Percentiles rank a stretch among this genome's conserved stretches.
Conservation (phyloP, 2,797 vertebrate species). For the Acestrorhynchus altus region DNA sequence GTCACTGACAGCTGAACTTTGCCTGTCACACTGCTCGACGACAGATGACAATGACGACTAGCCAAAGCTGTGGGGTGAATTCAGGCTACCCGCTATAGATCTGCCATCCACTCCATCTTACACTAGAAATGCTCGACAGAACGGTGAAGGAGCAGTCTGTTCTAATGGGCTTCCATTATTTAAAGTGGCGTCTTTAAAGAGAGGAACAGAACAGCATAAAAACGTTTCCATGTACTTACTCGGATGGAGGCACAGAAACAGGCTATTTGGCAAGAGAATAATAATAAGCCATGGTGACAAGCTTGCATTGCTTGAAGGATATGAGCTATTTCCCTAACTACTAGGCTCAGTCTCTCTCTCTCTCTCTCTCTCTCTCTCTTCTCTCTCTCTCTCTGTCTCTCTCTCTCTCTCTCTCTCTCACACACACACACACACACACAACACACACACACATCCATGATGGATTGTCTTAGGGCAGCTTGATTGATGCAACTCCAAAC, state of each 20-base stretch:
- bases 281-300: neutral
- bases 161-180: neutral
- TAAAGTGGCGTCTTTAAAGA: constrained; percentile 2
- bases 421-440: neutral
- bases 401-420: neutral
- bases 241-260: constrained; percentile 5
- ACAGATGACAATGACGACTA: neutral
- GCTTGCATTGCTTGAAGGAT: constrained; percentile 5
- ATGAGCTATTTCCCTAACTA: constrained; percentile 35
- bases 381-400: neutral
- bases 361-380: too few relatives aligned
- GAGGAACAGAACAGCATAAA: neutral
- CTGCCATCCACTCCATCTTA: constrained; percentile 16
- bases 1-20: neutral
- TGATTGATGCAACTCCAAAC: constrained; percentile 23
- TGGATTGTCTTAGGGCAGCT: constrained; percentile 20
- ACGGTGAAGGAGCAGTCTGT: neutral
- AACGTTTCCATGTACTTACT: neutral
- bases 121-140: neutral
- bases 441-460: neutral
- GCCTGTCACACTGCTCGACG: neutral
- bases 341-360: neutral
- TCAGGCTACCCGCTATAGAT: constrained; percentile 2
- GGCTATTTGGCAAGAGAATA: constrained; percentile 24
- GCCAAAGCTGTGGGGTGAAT: neutral